Base-by-base conservation (phyloP, 2,888 invertebrate genomes). In the Hypolimnas misippus region DNA sequence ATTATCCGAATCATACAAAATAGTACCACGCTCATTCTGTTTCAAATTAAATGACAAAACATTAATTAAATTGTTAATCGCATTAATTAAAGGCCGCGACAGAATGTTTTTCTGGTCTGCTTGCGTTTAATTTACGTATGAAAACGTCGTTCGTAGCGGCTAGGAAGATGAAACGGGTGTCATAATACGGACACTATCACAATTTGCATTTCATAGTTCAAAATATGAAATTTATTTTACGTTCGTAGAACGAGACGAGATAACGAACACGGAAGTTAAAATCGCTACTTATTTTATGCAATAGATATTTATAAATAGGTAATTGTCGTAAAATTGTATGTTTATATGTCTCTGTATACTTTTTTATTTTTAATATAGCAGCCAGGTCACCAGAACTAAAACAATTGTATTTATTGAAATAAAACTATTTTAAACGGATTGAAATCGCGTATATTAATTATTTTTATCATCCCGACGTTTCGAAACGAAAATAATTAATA, bases 81-180 rank as follows among this genome's bases (percentile, higher is more conserved):
- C 42, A 19, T 53, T 25, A 60, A 54, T 60, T 60, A 60, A 60
- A 44, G 8, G 35, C 33, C 53, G 35, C 46, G 16, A n/a, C 38
- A 53, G 35, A 60, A 29, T 46, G 44, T 46, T n/a, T 60, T 60
- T 60, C 44, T 53, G 59, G 46, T 46, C 53, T 46, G 35, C 59
- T 53, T 60, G 38, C 46, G 52, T 38, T 60, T 35, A 60, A 60
- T 60, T 60, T 60, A 17, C 53, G 29, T 53, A 52, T 60, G 52
- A 58, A 53, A 53, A 46, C 35, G 35, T 33, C 19, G 33, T 33
- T 31, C 29, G 33, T 51, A 40, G 29, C 29, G 21, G 49, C 14
- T 21, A 52, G 42, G 16, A 53, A 60, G 14, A 35, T 16, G 17
- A 51, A 29, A 31, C 12, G 29, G 31, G 31, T 17, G 31, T 31